Conservation (phyloP, 92 coral and sea anemone species). For the Meandrina meandrites region DNA sequence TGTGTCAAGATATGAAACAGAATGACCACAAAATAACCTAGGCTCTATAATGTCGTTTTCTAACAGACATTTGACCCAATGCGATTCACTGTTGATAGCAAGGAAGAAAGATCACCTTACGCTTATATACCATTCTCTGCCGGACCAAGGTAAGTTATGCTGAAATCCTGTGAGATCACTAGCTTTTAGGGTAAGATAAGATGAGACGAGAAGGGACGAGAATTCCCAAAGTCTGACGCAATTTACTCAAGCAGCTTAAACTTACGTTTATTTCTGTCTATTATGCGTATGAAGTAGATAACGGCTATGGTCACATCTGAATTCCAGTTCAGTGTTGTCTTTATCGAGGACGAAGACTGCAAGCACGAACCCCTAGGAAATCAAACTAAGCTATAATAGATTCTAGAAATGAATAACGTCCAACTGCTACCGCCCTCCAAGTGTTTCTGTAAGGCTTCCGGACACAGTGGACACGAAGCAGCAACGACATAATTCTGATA, state of each 20-base stretch:
- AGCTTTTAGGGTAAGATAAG: neutral
- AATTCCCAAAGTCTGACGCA: no score
- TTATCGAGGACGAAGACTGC: no score
- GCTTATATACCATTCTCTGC: constrained; percentile 53
- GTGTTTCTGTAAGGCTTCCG: neutral
- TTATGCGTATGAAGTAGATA: no score
- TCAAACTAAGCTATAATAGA: neutral
- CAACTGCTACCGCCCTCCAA: neutral
- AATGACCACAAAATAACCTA: no score
- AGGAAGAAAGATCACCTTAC: constrained; percentile 32
- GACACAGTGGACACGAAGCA: neutral
- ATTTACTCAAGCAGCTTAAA: no score
- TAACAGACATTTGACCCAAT: constrained; percentile 41
- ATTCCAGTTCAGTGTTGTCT: no score
- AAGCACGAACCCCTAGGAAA: neutral
- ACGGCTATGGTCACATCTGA: no score
- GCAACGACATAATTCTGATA: neutral
- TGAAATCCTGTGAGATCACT: neutral
- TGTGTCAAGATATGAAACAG: no score
- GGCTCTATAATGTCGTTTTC: neutral
- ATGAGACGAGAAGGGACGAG: no score
- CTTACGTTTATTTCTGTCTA: no score
- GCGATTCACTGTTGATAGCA: constrained; percentile 38
- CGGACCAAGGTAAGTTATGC: constrained; percentile 41
- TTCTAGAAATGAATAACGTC: neutral